Percentiles rank a stretch among this genome's conserved stretches.
Evolutionary conservation across 2,888 invertebrate species (phyloP).

Genomic region (Tenthredo scrophulariae): DNA sequence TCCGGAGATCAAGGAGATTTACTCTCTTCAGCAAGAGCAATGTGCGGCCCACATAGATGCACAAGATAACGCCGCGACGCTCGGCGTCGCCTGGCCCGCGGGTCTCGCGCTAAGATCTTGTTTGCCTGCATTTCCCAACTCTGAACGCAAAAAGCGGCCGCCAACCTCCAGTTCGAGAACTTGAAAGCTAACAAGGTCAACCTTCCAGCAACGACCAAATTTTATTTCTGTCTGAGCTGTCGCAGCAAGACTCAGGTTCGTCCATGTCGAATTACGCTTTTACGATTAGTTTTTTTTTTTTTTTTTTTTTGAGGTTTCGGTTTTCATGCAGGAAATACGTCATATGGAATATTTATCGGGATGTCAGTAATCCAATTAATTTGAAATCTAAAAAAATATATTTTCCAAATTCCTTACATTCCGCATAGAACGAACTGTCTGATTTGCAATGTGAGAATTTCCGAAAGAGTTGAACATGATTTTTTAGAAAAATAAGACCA

Average conservation of each 20-base stretch:
- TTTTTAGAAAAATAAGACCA: background rate
- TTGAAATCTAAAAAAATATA: background rate
- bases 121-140: background rate
- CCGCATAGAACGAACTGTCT: background rate
- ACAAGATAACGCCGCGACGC: constrained; percentile 16
- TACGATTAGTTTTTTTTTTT: constrained; percentile 14
- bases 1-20: background rate
- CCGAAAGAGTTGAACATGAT: background rate
- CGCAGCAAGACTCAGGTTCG: background rate
- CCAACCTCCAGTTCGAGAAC: background rate
- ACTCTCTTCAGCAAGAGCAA: constrained; percentile 12
- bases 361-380: background rate
- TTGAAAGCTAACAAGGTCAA: background rate
- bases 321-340: background rate
- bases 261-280: constrained; percentile 12
- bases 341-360: background rate
- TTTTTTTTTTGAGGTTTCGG: background rate
- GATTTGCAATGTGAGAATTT: background rate
- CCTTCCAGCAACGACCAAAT: constrained; percentile 3
- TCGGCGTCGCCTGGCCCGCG: constrained; percentile 5
- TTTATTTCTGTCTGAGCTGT: background rate
- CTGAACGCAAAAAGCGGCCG: background rate
- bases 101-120: constrained; percentile 28
- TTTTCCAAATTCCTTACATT: background rate
- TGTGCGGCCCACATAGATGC: constrained; percentile 34